Percentiles rank a stretch among this genome's conserved stretches.
Evolutionary conservation across 2,797 vertebrate genomes (phyloP).

Genomic region (Notoglanidium macrostoma): DNA sequence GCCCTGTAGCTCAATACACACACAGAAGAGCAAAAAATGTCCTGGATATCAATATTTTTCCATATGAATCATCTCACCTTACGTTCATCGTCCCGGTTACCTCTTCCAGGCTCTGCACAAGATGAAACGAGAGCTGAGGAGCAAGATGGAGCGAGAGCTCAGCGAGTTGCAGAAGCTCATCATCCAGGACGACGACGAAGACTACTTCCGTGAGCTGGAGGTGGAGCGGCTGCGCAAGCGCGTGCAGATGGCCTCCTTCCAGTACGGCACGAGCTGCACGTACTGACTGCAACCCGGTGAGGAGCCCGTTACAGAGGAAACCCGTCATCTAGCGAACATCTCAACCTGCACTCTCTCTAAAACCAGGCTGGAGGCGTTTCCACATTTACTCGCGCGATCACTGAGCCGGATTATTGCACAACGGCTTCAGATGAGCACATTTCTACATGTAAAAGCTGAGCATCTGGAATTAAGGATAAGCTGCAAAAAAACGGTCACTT

Average conservation of each 20-base stretch:
- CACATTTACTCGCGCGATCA: background rate
- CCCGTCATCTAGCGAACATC: background rate
- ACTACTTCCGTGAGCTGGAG: slow-evolving; percentile 86
- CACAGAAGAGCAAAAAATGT: background rate
- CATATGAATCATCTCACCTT: background rate
- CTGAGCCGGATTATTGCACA: background rate
- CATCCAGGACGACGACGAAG: slow-evolving; percentile 81
- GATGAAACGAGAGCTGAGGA: slow-evolving; percentile 86
- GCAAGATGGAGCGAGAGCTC: slow-evolving; percentile 91
- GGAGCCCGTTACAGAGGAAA: background rate
- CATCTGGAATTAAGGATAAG: background rate
- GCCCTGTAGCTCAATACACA: background rate
- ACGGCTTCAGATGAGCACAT: background rate
- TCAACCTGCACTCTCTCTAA: background rate
- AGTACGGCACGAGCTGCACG: slow-evolving; percentile 78
- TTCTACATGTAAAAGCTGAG: background rate
- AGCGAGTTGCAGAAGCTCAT: slow-evolving; percentile 85
- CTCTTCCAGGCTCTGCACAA: slow-evolving; percentile 82
- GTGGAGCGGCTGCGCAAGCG: slow-evolving; percentile 81
- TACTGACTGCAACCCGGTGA: slow-evolving; percentile 43
- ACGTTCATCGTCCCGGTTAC: background rate
- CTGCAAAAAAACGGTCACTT: background rate
- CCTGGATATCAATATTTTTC: background rate
- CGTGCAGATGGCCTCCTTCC: slow-evolving; percentile 88
- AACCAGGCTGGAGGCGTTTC: background rate